A percentile compares a stretch with the other conserved stretches of the same genome.
phyloP scores from a whole-genome alignment of 2,888 invertebrate species.

The Lissonota sp. region DNA sequence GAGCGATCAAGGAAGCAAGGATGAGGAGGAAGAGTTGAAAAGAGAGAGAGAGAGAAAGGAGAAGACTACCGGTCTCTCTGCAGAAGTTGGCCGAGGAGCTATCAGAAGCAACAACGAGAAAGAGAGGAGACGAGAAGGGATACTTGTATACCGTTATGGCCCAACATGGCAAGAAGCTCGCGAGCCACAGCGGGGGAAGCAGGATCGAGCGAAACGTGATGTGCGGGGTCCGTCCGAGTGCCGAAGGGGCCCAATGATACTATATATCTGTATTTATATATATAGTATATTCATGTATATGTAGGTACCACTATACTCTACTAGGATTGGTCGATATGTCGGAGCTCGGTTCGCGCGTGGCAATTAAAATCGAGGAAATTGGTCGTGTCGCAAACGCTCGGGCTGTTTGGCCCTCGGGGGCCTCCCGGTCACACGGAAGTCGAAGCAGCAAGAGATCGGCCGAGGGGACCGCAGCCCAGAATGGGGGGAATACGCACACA shows the following conservation, averaged over 20 bases:
- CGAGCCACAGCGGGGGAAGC: slow-evolving; percentile 56
- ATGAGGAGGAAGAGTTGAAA: not conserved
- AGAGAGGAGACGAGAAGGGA: slow-evolving; percentile 33
- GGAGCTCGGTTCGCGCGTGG: slow-evolving; percentile 35
- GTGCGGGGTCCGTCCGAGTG: slow-evolving; percentile 51
- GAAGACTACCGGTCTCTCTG: slow-evolving; percentile 51
- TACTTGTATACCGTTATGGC: slow-evolving; percentile 59
- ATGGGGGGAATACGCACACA: slow-evolving; percentile 5
- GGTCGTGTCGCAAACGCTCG: slow-evolving; percentile 64
- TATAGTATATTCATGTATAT: not conserved
- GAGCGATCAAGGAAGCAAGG: not conserved
- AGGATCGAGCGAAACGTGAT: slow-evolving; percentile 48
- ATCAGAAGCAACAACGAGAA: slow-evolving; percentile 36
- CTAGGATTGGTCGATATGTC: slow-evolving; percentile 19
- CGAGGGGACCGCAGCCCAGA: slow-evolving; percentile 20
- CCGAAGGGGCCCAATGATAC: slow-evolving; percentile 30
- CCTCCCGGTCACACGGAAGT: slow-evolving; percentile 66
- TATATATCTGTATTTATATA: not conserved
- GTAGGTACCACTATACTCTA: slow-evolving; percentile 5
- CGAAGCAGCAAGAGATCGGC: slow-evolving; percentile 41
- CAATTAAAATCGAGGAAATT: slow-evolving; percentile 68
- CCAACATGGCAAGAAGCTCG: slow-evolving; percentile 58
- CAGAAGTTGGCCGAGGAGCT: slow-evolving; percentile 42
- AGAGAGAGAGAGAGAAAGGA: slow-evolving; percentile 1
- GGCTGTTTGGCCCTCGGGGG: slow-evolving; percentile 60